Evolutionary conservation across 2,113 vertebrate genomes (phyloP).

Genomic region (Tetrao urogallus): DNA sequence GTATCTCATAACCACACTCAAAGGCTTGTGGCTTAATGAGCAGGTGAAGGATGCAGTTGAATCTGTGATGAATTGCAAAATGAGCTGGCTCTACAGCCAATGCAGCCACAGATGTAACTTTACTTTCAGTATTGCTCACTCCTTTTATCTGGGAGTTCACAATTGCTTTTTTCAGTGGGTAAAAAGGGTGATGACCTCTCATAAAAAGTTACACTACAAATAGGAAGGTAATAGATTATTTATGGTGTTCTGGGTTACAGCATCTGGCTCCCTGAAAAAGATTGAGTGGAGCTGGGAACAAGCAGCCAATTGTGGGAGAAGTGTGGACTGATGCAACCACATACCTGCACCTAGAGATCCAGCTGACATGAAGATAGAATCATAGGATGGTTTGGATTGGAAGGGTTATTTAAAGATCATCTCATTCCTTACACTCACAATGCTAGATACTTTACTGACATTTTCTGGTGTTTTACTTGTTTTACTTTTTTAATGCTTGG

Average conservation of each 20-base stretch:
- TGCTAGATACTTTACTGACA: not conserved
- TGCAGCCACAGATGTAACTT: not conserved
- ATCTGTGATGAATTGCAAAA: not conserved
- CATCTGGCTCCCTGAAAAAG: not conserved
- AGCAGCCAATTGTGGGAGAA: not conserved
- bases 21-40: not conserved
- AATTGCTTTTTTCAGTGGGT: not conserved
- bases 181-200: not conserved
- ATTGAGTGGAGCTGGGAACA: not conserved
- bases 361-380: not conserved
- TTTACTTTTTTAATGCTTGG: not conserved
- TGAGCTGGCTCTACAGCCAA: not conserved
- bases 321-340: not conserved
- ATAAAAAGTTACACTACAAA: not conserved
- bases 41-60: not conserved
- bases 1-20: not conserved
- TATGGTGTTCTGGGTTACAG: not conserved
- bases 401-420: not conserved
- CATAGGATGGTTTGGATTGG: not conserved
- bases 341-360: not conserved
- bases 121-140: not conserved
- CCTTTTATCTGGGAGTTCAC: not conserved
- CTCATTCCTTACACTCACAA: not conserved
- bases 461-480: not conserved
- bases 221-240: not conserved